Evolutionary conservation across 2,797 vertebrate genomes (phyloP).

Genomic region (Schizopygopsis pylzovi): DNA sequence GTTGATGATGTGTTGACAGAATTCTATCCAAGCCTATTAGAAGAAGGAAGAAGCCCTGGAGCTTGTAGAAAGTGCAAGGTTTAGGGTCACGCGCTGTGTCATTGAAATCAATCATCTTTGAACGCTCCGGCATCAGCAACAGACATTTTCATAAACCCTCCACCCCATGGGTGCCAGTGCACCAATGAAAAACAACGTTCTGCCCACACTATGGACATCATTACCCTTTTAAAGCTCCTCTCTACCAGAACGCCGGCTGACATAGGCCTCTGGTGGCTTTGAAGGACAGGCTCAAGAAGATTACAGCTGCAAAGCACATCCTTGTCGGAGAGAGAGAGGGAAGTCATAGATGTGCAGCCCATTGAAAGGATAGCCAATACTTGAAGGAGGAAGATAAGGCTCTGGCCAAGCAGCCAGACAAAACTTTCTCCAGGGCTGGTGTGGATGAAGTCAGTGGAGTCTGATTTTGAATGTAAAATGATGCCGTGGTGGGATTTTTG

Average conservation of each 20-base stretch:
- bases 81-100: constrained; percentile 44
- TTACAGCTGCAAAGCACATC: constrained; percentile 44
- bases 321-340: constrained; percentile 3
- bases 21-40: constrained; percentile 37
- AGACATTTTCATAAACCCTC: constrained; percentile 46
- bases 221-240: constrained; percentile 35
- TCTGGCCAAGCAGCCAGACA: not conserved
- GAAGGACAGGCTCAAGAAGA: constrained; percentile 46
- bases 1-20: constrained; percentile 47
- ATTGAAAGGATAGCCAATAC: constrained; percentile 19
- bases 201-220: constrained; percentile 34
- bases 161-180: constrained; percentile 9
- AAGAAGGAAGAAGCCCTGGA: constrained; percentile 26
- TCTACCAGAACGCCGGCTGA: constrained; percentile 14
- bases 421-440: not conserved
- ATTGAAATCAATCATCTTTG: constrained; percentile 48
- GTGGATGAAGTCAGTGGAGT: constrained; percentile 3
- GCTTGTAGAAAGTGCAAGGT: constrained; percentile 43
- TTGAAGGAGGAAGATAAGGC: constrained; percentile 14
- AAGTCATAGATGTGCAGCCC: constrained; percentile 13
- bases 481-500: not conserved
- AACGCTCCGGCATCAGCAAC: constrained; percentile 22
- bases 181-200: constrained; percentile 26
- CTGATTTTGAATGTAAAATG: constrained; percentile 6
- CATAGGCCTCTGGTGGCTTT: constrained; percentile 34